These are phyloP conservation scores for Neosilurus mollespiculum DNA, from an alignment of 2,797 vertebrate species.

Conservation along the genomic window DNA sequence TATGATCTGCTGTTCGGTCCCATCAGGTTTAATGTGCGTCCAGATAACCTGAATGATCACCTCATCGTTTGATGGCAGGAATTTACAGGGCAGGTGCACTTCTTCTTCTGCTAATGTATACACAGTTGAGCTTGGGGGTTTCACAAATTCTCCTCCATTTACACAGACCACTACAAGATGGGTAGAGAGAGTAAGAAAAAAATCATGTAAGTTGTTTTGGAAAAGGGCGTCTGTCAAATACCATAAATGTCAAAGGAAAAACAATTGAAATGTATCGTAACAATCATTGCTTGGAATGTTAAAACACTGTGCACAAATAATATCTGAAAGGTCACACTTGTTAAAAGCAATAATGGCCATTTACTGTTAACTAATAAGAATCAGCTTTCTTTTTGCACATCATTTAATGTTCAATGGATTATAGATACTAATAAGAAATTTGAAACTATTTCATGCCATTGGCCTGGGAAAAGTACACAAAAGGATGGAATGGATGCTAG, in stretches of 20 bases:
- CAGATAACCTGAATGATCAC: conserved; percentile 82
- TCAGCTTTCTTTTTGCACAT: neutral
- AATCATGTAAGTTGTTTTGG: too few species aligned
- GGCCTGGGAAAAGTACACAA: neutral
- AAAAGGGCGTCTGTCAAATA: too few species aligned
- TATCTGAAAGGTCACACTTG: neutral
- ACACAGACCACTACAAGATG: conserved; percentile 47
- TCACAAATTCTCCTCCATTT: conserved; percentile 56
- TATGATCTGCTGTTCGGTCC: conserved; percentile 67
- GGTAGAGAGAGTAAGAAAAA: neutral
- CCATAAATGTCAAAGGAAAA: neutral
- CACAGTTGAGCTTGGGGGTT: conserved; percentile 29
- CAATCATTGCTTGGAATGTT: neutral
- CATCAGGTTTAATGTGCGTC: conserved; percentile 63
- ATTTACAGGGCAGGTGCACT: conserved; percentile 78
- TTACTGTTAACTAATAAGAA: neutral
- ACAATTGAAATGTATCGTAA: neutral
- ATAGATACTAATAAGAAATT: neutral
- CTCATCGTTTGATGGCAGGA: conserved; percentile 26
- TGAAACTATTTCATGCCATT: neutral
- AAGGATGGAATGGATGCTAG: neutral
- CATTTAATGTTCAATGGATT: neutral
- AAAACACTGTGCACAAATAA: neutral
- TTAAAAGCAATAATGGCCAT: neutral
- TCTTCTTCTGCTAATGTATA: conserved; percentile 64